Evolutionary conservation across 2,113 vertebrate species (phyloP).

Genomic region (Gavia stellata): DNA sequence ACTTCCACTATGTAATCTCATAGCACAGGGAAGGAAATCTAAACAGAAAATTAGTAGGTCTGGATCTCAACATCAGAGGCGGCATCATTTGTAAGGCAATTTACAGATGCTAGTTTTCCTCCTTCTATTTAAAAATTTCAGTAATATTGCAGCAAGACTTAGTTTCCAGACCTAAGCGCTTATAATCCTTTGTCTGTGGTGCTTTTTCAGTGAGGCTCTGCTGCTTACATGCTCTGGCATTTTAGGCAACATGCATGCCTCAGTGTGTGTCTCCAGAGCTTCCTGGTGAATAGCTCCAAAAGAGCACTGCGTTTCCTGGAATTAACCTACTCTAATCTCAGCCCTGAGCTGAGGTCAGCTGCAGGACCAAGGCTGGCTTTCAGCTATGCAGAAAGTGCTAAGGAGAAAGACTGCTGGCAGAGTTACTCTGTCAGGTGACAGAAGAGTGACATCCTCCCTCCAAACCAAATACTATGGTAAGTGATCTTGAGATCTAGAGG

Average conservation of each 20-base stretch:
- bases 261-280: background rate
- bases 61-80: background rate
- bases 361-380: background rate
- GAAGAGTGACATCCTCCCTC: background rate
- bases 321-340: background rate
- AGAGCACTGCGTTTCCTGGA: background rate
- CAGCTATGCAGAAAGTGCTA: background rate
- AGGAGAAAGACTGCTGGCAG: background rate
- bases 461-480: background rate
- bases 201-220: background rate
- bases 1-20: background rate
- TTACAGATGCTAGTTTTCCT: background rate
- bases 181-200: background rate
- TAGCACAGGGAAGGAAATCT: background rate
- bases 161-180: background rate
- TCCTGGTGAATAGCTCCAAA: background rate
- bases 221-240: background rate
- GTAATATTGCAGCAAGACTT: background rate
- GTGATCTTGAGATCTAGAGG: background rate
- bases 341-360: background rate
- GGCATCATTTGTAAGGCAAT: background rate
- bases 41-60: background rate
- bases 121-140: background rate
- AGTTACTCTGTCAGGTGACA: background rate
- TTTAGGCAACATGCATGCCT: background rate